phyloP scores from a whole-genome alignment of 2,113 vertebrate species.

The Glaucomys volans region DNA sequence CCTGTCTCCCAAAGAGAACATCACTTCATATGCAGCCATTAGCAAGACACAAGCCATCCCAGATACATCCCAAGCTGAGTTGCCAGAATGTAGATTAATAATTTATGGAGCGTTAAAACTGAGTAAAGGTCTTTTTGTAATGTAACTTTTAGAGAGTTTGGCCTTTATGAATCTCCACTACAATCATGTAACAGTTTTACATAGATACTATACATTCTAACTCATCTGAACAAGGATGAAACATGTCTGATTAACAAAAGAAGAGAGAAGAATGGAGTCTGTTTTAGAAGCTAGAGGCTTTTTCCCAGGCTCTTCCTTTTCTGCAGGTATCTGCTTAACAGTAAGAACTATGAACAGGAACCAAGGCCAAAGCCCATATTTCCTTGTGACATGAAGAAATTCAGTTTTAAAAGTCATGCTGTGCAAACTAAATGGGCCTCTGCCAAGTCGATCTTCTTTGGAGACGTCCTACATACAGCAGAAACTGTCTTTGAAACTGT shows the following conservation, averaged over 20 bases:
- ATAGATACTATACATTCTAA: not conserved
- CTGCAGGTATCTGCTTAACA: not conserved
- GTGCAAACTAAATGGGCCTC: not conserved
- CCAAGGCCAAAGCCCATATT: not conserved
- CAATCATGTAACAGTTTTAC: not conserved
- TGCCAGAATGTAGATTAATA: not conserved
- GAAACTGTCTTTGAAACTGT: not conserved
- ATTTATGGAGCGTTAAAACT: not conserved
- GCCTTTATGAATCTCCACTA: not conserved
- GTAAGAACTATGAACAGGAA: not conserved
- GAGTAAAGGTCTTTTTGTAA: not conserved
- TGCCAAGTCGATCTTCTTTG: not conserved
- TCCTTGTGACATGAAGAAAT: not conserved
- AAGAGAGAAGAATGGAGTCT: not conserved
- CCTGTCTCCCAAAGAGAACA: not conserved
- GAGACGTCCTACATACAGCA: not conserved
- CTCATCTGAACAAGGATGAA: not conserved
- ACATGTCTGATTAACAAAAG: not conserved
- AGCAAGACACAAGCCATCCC: not conserved
- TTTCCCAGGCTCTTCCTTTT: not conserved
- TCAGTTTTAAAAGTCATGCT: conserved; percentile 8
- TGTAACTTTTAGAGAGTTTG: not conserved
- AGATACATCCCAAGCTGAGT: not conserved
- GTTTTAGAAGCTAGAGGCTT: not conserved
- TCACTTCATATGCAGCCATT: not conserved